These are phyloP conservation scores for Griposia aprilina DNA, from an alignment of 2,888 invertebrate species.

Conservation along the genomic window DNA sequence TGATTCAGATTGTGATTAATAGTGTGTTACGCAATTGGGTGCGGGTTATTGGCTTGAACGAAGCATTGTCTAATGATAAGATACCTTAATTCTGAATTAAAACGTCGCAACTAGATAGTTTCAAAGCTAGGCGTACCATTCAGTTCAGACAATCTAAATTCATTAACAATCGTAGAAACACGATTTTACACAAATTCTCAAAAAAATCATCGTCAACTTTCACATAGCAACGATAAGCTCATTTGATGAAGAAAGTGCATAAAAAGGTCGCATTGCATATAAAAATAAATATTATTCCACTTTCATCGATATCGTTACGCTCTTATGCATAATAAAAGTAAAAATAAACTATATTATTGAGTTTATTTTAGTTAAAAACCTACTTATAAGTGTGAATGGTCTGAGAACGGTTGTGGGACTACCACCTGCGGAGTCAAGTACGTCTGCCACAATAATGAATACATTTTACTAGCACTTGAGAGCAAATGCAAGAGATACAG, in stretches of 20 bases:
- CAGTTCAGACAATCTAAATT: neutral
- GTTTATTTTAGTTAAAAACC: conserved; percentile 50
- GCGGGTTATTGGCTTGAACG: neutral
- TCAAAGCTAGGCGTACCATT: neutral
- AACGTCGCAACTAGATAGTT: neutral
- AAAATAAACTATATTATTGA: conserved; percentile 54
- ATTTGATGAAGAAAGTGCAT: conserved; percentile 50
- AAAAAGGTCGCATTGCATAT: conserved; percentile 31
- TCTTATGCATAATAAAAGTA: conserved; percentile 47
- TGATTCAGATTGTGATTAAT: too few species aligned
- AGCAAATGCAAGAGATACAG: conserved; percentile 14
- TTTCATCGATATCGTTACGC: conserved; percentile 53
- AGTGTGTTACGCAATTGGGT: too few species aligned
- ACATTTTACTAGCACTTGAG: conserved; percentile 31
- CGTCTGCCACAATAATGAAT: conserved; percentile 15
- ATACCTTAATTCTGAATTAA: neutral
- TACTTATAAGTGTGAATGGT: conserved; percentile 40
- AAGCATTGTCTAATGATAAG: neutral
- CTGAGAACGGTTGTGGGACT: conserved; percentile 21
- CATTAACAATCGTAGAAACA: conserved; percentile 5
- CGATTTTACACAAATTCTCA: neutral
- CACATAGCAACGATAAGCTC: conserved; percentile 48
- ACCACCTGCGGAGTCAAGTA: conserved; percentile 44
- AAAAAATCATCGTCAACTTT: conserved; percentile 38
- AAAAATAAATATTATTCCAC: conserved; percentile 48